Percentiles rank a stretch among this genome's conserved stretches.
Conservation (phyloP, 2,113 vertebrate genomes). For the Columbina picui region DNA sequence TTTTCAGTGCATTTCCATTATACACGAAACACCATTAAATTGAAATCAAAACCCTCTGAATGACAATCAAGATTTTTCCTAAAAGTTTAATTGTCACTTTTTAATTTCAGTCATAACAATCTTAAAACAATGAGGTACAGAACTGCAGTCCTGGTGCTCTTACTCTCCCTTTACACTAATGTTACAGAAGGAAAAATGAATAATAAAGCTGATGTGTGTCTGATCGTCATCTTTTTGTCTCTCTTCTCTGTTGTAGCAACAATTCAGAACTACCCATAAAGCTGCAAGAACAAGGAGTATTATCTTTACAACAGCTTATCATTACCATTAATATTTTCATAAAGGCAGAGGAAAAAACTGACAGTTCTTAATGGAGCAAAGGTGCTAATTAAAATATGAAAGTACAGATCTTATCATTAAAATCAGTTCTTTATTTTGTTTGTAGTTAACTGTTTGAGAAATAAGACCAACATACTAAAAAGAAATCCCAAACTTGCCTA, state of each 20-base stretch:
- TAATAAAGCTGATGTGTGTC: neutral
- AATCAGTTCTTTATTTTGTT: neutral
- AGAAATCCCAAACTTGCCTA: accelerated
- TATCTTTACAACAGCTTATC: neutral
- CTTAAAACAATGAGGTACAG: neutral
- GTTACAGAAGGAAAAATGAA: neutral
- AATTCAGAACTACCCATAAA: neutral
- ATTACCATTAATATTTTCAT: neutral
- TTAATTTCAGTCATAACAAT: neutral
- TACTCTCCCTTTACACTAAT: neutral
- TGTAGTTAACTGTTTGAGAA: neutral
- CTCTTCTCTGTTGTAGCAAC: neutral
- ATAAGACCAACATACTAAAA: neutral
- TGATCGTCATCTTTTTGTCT: neutral
- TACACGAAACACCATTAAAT: neutral
- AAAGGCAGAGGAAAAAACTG: neutral
- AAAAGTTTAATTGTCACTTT: neutral
- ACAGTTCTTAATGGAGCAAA: neutral
- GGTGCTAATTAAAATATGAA: neutral
- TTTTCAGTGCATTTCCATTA: neutral
- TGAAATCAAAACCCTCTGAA: neutral
- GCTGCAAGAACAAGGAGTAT: neutral
- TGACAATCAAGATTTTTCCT: neutral
- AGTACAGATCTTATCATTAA: neutral
- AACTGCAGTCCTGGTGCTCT: neutral